Base-by-base conservation (phyloP, 2,888 invertebrate species). In the Bimastos eiseni region DNA sequence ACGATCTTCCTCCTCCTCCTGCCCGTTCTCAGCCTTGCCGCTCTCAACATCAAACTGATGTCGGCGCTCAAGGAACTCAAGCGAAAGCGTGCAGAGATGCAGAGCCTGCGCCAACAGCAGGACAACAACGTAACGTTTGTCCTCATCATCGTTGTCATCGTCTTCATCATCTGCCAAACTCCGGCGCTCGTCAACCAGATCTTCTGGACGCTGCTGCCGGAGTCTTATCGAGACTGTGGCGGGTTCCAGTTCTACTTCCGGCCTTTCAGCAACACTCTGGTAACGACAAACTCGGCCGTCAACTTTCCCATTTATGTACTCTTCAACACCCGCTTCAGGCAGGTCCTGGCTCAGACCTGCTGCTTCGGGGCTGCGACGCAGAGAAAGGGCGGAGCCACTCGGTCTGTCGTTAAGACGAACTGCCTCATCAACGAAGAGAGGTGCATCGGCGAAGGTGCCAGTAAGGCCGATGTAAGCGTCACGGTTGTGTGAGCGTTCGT, bases 111-210 rank as follows among this genome's bases (percentile, higher is more conserved):
- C 15, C 92, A 92, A 44, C 92, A 92, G 89, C 92, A 93, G 91
- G 93, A 93, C 91, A 92, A 92, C 92, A 93, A 93, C 91, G 92
- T 93, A 70, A 93, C 93, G 17, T 90, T 93, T 34, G 93, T 93
- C 15, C 92, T 93, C 55, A 93, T 93, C 89, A 90, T 93, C 83
- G 93, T 93, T 37, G 92, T 93, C 33, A 90, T 93, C 55, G 92
- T 93, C n/a, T 93, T 93, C 90, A 93, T 91, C 89, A 89, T 93
- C 83, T 93, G 93, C 90, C 93, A 93, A 90, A 88, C 91, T 0
- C 93, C 93, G 6, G 92, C 93, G 21, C 91, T 93, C n/a, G 89
- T 93, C 91, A 93, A 92, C 89, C 92, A 93, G 88, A 90, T 93
- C 88, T 89, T 93, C 34, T 92, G 92, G 92, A 91, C 91, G 36